These are phyloP conservation scores for Melanotaenia pygmaea DNA, from an alignment of 2,797 vertebrate genomes.

Conservation along the genomic window DNA sequence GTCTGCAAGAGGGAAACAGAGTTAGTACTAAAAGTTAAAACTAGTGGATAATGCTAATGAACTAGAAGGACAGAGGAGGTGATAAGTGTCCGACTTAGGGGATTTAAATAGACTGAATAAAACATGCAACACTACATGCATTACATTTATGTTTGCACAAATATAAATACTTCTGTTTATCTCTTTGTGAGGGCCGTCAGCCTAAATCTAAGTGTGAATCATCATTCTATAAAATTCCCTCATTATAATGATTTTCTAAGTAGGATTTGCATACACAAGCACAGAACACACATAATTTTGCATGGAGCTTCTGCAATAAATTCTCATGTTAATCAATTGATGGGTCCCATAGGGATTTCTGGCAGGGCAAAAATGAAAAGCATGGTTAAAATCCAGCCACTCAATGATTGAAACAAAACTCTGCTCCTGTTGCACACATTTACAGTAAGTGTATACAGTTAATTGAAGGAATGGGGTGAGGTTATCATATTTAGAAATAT, in stretches of 20 bases:
- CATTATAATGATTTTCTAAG: neutral
- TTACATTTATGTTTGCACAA: neutral
- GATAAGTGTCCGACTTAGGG: conserved; percentile 49
- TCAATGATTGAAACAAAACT: neutral
- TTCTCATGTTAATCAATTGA: conserved; percentile 58
- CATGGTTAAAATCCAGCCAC: conserved; percentile 13
- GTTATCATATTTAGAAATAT: neutral
- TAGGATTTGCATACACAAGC: neutral
- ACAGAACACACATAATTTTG: conserved; percentile 29
- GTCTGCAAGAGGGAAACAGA: neutral
- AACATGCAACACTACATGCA: conserved; percentile 8
- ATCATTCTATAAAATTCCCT: neutral
- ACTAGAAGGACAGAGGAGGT: conserved; percentile 29
- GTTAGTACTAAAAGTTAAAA: conserved; percentile 36
- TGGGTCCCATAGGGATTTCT: conserved; percentile 40
- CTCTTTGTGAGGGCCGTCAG: neutral
- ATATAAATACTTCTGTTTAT: neutral
- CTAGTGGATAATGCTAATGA: conserved; percentile 49
- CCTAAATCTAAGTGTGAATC: neutral
- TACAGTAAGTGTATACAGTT: no score
- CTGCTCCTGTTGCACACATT: neutral
- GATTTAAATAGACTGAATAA: conserved; percentile 49
- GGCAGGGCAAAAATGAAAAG: conserved; percentile 32
- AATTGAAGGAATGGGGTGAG: neutral
- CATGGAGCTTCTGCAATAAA: conserved; percentile 45